Base-by-base conservation (phyloP, 92 coral and sea anemone species). In the Phymanthus crucifer region DNA sequence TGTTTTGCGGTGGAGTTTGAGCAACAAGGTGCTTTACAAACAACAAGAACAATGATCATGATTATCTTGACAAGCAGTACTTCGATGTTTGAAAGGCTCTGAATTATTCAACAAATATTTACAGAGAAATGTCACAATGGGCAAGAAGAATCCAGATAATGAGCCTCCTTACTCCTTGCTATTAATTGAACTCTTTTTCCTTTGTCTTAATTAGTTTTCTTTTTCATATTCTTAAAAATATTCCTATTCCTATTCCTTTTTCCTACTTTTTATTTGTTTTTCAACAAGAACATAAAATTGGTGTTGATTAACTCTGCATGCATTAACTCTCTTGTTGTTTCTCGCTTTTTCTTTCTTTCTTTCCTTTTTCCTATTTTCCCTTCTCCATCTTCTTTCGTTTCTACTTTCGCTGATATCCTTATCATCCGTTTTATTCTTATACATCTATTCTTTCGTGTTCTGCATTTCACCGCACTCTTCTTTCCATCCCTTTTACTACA, bases 91-190 rank as follows among this genome's bases (percentile, higher is more conserved):
- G 68, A 27, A 57, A 61, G 34, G 19, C 3, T 61, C 29, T 61
- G 68, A 61, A 61, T 61, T 61, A 61, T 61, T 61, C 7, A 61
- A 61, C 68, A 61, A 61, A 61, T 61, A 61, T 27, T 14, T 24
- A 61, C 32, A 61, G 16, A 61, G 26, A 61, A 50, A 21, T 54
- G 64, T 54, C 64, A 14, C 33, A 11, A 27, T 29, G 17, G 14
- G 3, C 33, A 61, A 2, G 68, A 18, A 61, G 10, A 12, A 9
- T 29, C 3, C 9, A 29, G 68, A 3, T 61, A 61, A 61, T 61
- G 29, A 61, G 35, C n/a, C 26, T 24, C 68, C 9, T 3, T 21
- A 3, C 14, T 43, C 0, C 64, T 27, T 5, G 35, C 33, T 27
- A 61, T 61, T 1, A 16, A 17, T 7, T 7, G 12, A 54, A 54